phyloP scores from a whole-genome alignment of 2,888 invertebrate species.

The Hyppa rectilinea region DNA sequence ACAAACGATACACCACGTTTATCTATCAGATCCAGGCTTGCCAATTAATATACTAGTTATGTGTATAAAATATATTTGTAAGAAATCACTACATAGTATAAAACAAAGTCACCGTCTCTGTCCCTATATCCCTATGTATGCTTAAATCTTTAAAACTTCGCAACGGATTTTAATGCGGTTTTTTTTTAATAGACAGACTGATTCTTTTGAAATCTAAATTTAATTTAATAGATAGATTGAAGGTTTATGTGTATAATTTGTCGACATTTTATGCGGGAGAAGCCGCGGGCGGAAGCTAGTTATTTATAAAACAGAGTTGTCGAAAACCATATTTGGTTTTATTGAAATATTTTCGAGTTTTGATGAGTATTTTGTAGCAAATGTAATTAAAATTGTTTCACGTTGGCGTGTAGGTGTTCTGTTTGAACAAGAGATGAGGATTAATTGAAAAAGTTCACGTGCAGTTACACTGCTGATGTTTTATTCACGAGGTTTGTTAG shows the following conservation, averaged over 20 bases:
- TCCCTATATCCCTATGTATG: too few species aligned
- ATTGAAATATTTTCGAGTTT: slow-evolving; percentile 45
- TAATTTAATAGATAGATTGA: too few species aligned
- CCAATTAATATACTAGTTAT: slow-evolving; percentile 21
- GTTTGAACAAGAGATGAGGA: slow-evolving; percentile 47
- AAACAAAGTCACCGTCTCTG: too few species aligned
- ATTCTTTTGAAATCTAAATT: too few species aligned
- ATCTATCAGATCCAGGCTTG: slow-evolving; percentile 8
- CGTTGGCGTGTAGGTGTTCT: slow-evolving; percentile 47
- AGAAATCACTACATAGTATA: too few species aligned
- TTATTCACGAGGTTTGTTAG: slow-evolving; percentile 54
- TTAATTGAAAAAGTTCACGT: slow-evolving; percentile 63
- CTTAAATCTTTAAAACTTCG: too few species aligned
- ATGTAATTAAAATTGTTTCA: slow-evolving; percentile 62
- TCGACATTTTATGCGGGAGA: too few species aligned
- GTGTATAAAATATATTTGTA: too few species aligned
- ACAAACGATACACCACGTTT: slow-evolving; percentile 19
- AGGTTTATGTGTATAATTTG: too few species aligned
- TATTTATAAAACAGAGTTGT: background rate
- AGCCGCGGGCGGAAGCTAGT: too few species aligned
- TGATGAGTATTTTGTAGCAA: slow-evolving; percentile 39
- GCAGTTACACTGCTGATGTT: slow-evolving; percentile 56
- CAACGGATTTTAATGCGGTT: too few species aligned
- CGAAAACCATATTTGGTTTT: slow-evolving; percentile 21
- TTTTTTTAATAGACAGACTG: too few species aligned